Base-by-base conservation (phyloP, 2,888 invertebrate genomes). In the Brachycybe producta region DNA sequence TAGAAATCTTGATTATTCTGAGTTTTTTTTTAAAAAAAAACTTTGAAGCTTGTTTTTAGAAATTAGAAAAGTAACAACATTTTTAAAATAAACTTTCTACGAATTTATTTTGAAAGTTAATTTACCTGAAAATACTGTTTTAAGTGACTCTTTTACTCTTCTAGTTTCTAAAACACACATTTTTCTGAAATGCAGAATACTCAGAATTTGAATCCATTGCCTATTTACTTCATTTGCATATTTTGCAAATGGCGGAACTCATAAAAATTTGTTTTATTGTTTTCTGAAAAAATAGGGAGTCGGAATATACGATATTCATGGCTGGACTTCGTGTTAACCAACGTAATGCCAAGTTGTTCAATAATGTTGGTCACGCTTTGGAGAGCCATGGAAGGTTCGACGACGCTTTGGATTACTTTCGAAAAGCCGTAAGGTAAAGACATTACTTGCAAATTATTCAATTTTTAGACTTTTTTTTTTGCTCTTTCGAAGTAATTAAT, bases 321-420 rank as follows among this genome's bases (percentile, higher is more conserved):
- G 85, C 92, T 2, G 94, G 92, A 13, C 71, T 95, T 48, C 73
- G 73, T 62, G 81, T 90, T 41, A 92, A 66, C 52, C 81, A 82
- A 58, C 77, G 80, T 57, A 95, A 95, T 70, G 95, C 95, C 23
- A 95, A 95, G 68, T 73, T 95, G 23, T 95, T 87, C 71, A 95
- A 95, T 70, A 95, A 95, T 68, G 92, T 95, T 2, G 95, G 94
- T 0, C 94, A 95, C 68, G 91, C 92, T 0, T 71, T 95, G 58
- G 94, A 95, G 72, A 82, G 77, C 55, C 76, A 79, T 60, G 76
- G 74, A 1, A 68, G 71, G 45, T 77, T 73, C 61, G 67, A 68
- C 41, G 88, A 91, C 65, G 94, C 95, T 0, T 70, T 95, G 52
- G 75, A 78, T 56, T 95, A 88, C 70, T 94, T 94, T 67, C 80